Evolutionary conservation across 2,888 invertebrate species (phyloP).

Genomic region (Dryadula phaetusa): DNA sequence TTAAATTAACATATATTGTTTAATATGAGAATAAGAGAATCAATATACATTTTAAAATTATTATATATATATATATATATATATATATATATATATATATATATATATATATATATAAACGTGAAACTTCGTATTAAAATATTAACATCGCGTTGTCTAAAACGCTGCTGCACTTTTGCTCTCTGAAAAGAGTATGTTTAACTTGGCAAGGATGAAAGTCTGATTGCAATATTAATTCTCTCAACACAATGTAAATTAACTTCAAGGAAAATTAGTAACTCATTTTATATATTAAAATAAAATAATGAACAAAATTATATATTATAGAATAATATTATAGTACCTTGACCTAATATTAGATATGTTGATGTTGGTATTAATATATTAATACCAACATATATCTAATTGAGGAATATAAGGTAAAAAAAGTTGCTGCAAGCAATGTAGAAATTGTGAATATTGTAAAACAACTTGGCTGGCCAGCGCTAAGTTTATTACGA

Average conservation of each 20-base stretch:
- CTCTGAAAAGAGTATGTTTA: slow-evolving; percentile 7
- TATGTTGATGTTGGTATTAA: no score
- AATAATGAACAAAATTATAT: background rate
- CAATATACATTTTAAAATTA: no score
- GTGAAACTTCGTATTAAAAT: background rate
- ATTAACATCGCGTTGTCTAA: background rate
- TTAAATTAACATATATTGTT: no score
- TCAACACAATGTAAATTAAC: slow-evolving; percentile 1
- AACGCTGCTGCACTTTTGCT: slow-evolving; percentile 11
- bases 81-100: no score
- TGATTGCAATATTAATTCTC: slow-evolving; percentile 21
- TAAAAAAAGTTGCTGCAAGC: no score
- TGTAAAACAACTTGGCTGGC: slow-evolving; percentile 55
- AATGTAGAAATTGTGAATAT: slow-evolving; percentile 23
- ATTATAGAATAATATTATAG: no score
- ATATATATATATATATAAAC: no score
- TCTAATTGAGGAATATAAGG: no score
- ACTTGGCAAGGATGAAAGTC: slow-evolving; percentile 23
- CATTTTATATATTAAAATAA: background rate
- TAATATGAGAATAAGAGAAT: no score
- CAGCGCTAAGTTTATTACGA: slow-evolving; percentile 53
- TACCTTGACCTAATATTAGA: no score
- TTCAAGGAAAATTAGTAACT: background rate
- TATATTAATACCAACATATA: no score
- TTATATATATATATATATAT: no score